Evolutionary conservation across 1,140 invertebrate species (phyloP).

Genomic region (Mesaphorura yosii): DNA sequence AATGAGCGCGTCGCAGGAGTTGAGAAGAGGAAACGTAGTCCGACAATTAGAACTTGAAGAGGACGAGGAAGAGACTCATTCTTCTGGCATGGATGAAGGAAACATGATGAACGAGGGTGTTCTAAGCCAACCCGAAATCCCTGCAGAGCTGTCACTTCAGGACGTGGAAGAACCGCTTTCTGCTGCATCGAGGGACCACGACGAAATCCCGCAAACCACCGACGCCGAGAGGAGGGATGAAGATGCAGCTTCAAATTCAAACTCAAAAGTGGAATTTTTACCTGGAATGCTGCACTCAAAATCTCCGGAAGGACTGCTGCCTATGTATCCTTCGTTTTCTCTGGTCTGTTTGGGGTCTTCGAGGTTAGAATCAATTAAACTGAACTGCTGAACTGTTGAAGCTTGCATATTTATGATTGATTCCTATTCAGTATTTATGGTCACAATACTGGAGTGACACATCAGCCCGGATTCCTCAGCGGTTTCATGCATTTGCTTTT

Average conservation of each 20-base stretch:
- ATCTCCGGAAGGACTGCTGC: conserved; percentile 63
- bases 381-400: not conserved
- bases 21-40: conserved; percentile 17
- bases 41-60: conserved; percentile 19
- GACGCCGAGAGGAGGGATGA: not conserved
- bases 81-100: no score
- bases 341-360: conserved; percentile 79
- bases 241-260: not conserved
- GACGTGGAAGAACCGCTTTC: not conserved
- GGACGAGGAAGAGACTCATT: conserved; percentile 11
- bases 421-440: conserved; percentile 15
- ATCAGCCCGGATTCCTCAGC: conserved; percentile 67
- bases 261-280: conserved; percentile 55
- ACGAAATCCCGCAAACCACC: not conserved
- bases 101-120: no score
- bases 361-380: conserved; percentile 34
- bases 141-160: not conserved
- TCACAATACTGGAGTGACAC: conserved; percentile 37
- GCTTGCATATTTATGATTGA: not conserved
- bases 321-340: conserved; percentile 86
- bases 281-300: conserved; percentile 75
- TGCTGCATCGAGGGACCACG: no score
- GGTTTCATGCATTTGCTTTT: conserved; percentile 75
- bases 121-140: no score
- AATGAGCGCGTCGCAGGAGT: not conserved